Evolutionary conservation across 2,113 vertebrate species (phyloP).

Genomic region (Cyprinodon brontotheroides): DNA sequence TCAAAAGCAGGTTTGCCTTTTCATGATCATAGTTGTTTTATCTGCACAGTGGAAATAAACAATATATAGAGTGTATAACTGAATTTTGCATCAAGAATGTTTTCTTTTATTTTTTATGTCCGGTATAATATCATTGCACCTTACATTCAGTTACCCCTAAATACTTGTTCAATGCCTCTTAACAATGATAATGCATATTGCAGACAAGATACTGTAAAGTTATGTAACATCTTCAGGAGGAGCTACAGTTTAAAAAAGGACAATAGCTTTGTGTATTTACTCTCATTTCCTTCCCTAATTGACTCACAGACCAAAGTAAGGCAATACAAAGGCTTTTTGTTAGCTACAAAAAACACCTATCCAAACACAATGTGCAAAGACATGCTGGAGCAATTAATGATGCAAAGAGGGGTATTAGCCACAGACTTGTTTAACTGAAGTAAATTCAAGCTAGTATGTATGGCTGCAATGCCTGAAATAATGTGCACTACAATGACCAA

Average conservation of each 20-base stretch:
- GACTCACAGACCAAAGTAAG: constrained; percentile 82
- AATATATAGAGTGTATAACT: background rate
- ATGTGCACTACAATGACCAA: constrained; percentile 58
- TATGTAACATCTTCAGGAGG: constrained; percentile 66
- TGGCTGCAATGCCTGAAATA: constrained; percentile 57
- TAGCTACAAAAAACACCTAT: constrained; percentile 80
- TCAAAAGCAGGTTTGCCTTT: background rate
- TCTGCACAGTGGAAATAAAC: background rate
- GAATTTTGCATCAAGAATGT: background rate
- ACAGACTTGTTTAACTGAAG: constrained; percentile 54
- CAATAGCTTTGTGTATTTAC: constrained; percentile 84
- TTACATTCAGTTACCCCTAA: background rate
- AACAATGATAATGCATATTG: constrained; percentile 48
- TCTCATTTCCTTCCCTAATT: constrained; percentile 86
- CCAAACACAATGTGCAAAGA: constrained; percentile 83
- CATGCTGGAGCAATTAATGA: constrained; percentile 79
- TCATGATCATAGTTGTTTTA: background rate
- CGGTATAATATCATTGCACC: constrained; percentile 12
- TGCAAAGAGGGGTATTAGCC: constrained; percentile 57
- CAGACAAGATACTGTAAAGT: constrained; percentile 72
- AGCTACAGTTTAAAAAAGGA: constrained; percentile 67
- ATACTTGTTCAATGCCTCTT: background rate
- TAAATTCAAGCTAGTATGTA: constrained; percentile 51
- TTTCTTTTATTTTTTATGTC: background rate
- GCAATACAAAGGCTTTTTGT: constrained; percentile 80